phyloP scores from a whole-genome alignment of 1,140 invertebrate species.

The Calliphora vicina region DNA sequence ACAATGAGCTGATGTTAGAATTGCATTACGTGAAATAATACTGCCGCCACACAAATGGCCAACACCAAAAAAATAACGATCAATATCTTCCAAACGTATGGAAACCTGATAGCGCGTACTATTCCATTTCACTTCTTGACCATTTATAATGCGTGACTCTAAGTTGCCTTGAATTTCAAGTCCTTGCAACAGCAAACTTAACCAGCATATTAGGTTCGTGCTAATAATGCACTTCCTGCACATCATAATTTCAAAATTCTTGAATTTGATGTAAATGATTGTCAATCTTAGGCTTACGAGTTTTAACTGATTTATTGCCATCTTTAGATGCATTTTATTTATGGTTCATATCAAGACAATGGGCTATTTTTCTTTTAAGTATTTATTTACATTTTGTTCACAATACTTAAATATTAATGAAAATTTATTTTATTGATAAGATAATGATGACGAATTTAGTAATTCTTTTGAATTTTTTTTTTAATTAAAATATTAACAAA shows the following conservation, averaged over 20 bases:
- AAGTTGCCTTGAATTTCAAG: not conserved
- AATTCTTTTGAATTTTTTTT: not conserved
- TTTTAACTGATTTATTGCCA: not conserved
- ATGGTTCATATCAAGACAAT: not conserved
- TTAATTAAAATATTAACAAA: not conserved
- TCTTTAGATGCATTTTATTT: not conserved
- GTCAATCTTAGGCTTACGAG: not conserved
- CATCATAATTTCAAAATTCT: no score
- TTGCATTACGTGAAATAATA: conserved; percentile 38
- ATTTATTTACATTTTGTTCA: not conserved
- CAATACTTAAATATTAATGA: not conserved
- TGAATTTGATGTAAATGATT: not conserved
- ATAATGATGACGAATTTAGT: not conserved
- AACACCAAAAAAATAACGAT: conserved; percentile 30
- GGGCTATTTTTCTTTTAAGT: not conserved
- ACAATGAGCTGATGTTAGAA: conserved; percentile 54
- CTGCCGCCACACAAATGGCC: conserved; percentile 46
- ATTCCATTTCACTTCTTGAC: conserved; percentile 33
- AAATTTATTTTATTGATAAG: conserved; percentile 2
- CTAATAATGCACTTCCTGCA: no score
- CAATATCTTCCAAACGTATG: conserved; percentile 14
- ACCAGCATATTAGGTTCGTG: not conserved
- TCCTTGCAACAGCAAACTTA: not conserved
- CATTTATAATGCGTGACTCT: conserved; percentile 35
- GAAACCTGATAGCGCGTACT: conserved; percentile 35